Evolutionary conservation across 2,113 vertebrate species (phyloP).

Genomic region (Scophthalmus maximus): DNA sequence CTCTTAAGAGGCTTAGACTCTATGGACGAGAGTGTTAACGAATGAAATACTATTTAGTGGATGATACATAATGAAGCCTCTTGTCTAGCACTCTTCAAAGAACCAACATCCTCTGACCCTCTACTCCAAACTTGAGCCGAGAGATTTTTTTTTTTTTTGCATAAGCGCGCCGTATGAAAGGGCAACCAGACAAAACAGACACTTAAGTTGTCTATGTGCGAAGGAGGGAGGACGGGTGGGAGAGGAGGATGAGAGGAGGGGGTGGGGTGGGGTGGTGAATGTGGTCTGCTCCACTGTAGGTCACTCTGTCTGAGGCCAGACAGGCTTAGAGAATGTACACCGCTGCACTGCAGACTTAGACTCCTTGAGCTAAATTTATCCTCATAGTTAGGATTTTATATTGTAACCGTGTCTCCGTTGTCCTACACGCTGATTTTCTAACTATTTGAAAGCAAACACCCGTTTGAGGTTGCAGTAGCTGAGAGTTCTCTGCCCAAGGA

Average conservation of each 20-base stretch:
- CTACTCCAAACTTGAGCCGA: constrained; percentile 86
- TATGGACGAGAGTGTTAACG: constrained; percentile 82
- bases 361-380: constrained; percentile 58
- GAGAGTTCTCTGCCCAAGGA: background rate
- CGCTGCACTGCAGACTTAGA: constrained; percentile 60
- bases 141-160: constrained; percentile 75
- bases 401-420: constrained; percentile 15
- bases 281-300: constrained; percentile 77
- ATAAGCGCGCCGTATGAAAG: constrained; percentile 82
- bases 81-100: constrained; percentile 86
- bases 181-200: constrained; percentile 92
- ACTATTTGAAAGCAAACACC: constrained; percentile 1
- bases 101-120: constrained; percentile 89
- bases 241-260: constrained; percentile 38
- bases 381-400: constrained; percentile 30
- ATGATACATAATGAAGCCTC: constrained; percentile 85
- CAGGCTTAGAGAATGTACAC: constrained; percentile 68
- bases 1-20: constrained; percentile 81
- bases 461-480: background rate
- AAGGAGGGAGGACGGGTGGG: constrained; percentile 60
- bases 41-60: constrained; percentile 87
- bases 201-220: constrained; percentile 85
- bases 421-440: constrained; percentile 1
- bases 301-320: constrained; percentile 67
- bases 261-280: constrained; percentile 65